Conservation (phyloP, 2,113 vertebrate genomes). For the Cololabis saira region DNA sequence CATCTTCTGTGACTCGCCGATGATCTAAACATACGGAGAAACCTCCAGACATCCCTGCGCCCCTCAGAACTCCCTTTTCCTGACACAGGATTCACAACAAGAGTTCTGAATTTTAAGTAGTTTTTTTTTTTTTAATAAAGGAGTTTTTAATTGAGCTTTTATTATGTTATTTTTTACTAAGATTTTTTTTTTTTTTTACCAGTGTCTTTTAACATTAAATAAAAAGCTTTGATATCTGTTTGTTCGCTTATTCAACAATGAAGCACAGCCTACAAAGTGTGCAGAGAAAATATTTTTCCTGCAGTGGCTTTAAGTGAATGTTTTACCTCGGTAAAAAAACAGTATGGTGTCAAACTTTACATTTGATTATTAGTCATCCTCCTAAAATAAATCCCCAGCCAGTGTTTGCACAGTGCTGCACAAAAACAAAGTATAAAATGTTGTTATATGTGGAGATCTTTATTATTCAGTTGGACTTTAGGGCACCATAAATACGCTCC, state of each 20-base stretch:
- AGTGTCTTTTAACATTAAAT: conserved; percentile 54
- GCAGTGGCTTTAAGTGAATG: conserved; percentile 41
- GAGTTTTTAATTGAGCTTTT: too few relatives aligned
- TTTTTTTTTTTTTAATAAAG: too few relatives aligned
- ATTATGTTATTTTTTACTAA: too few relatives aligned
- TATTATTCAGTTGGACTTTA: conserved; percentile 75
- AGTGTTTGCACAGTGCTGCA: conserved; percentile 45
- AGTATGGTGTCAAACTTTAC: conserved; percentile 69
- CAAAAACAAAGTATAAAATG: conserved; percentile 66
- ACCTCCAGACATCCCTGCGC: conserved; percentile 32
- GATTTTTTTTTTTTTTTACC: conserved; percentile 53
- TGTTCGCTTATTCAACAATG: conserved; percentile 27
- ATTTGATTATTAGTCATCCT: conserved; percentile 36
- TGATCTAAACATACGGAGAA: conserved; percentile 80
- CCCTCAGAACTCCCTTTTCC: too few relatives aligned
- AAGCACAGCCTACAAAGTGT: conserved; percentile 24
- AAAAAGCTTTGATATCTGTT: conserved; percentile 61
- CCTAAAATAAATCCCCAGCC: conserved; percentile 53
- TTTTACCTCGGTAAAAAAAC: conserved; percentile 58
- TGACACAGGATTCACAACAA: conserved; percentile 1
- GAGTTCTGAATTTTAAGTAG: too few relatives aligned
- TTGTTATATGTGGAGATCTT: conserved; percentile 57
- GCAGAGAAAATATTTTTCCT: conserved; percentile 6
- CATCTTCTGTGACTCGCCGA: conserved; percentile 92
- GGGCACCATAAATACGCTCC: conserved; percentile 69